These are phyloP conservation scores for Automeris io DNA, from an alignment of 2,888 invertebrate genomes.

Conservation along the genomic window DNA sequence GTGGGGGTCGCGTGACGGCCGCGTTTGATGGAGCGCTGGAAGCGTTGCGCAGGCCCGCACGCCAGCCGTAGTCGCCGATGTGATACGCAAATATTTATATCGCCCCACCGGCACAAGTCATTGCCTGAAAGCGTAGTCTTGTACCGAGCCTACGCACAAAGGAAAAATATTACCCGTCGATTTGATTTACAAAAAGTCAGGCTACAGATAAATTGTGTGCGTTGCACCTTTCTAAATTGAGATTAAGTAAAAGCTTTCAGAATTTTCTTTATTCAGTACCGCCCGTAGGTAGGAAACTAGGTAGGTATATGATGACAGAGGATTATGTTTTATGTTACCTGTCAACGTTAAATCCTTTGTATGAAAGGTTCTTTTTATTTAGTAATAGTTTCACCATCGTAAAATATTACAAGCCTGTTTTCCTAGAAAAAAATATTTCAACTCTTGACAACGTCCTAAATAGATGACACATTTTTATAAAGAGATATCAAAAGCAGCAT, in stretches of 20 bases:
- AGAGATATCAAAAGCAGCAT: too few relatives aligned
- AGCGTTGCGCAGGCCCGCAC: slow-evolving; percentile 21
- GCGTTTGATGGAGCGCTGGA: slow-evolving; percentile 34
- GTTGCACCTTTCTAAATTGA: slow-evolving; percentile 24
- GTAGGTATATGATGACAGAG: too few relatives aligned
- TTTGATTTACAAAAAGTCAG: slow-evolving; percentile 53
- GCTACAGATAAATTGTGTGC: slow-evolving; percentile 34
- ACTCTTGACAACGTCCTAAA: too few relatives aligned
- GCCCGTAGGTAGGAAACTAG: too few relatives aligned
- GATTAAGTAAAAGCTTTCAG: slow-evolving; percentile 15
- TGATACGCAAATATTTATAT: slow-evolving; percentile 70
- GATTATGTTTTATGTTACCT: too few relatives aligned
- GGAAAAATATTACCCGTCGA: slow-evolving; percentile 59
- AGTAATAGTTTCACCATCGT: too few relatives aligned
- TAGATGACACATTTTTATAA: too few relatives aligned
- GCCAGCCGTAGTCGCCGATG: slow-evolving; percentile 29
- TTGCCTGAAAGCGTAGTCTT: slow-evolving; percentile 70
- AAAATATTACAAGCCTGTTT: too few relatives aligned
- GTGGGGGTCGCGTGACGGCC: slow-evolving; percentile 48
- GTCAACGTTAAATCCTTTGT: too few relatives aligned
- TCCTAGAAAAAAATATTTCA: too few relatives aligned
- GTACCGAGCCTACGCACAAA: slow-evolving; percentile 46
- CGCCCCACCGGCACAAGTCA: slow-evolving; percentile 50
- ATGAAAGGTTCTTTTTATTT: too few relatives aligned
- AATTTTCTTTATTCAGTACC: not conserved